Percentiles rank a stretch among this genome's conserved stretches.
These are phyloP conservation scores for Rhinophrynus dorsalis DNA, from an alignment of 2,797 vertebrate genomes.

Conservation along the genomic window DNA sequence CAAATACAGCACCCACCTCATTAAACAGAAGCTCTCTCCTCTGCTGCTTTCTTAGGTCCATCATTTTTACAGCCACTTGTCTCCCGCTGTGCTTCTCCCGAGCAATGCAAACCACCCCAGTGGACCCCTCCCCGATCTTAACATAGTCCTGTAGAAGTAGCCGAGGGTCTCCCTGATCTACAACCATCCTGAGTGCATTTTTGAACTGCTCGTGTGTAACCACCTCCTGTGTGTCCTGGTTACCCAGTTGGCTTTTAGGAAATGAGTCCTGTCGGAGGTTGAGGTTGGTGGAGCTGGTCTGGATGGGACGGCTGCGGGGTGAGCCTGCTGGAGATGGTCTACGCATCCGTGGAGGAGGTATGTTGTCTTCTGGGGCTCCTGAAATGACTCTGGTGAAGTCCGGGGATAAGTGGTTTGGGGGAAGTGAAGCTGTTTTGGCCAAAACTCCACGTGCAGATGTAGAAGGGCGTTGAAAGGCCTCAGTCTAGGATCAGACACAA, in stretches of 20 bases:
- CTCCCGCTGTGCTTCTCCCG: constrained; percentile 92
- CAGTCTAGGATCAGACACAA: constrained; percentile 53
- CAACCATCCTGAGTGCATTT: constrained; percentile 95
- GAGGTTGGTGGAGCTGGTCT: constrained; percentile 89
- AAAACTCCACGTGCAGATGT: constrained; percentile 60
- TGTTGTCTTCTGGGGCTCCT: constrained; percentile 62
- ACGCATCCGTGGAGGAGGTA: constrained; percentile 68
- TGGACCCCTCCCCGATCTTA: constrained; percentile 97
- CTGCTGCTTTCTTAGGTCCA: constrained; percentile 96
- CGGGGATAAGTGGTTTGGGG: constrained; percentile 58
- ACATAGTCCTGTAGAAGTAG: constrained; percentile 91
- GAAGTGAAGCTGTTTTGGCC: constrained; percentile 72
- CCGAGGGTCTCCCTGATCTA: constrained; percentile 94
- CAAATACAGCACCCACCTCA: constrained; percentile 68
- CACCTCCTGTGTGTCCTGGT: constrained; percentile 83
- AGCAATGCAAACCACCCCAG: constrained; percentile 94
- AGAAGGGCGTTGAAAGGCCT: constrained; percentile 56
- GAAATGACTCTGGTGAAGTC: constrained; percentile 61
- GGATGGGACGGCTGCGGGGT: constrained; percentile 85
- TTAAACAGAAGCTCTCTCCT: constrained; percentile 96
- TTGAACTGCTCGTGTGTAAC: constrained; percentile 98
- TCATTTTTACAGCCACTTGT: constrained; percentile 97
- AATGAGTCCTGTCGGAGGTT: constrained; percentile 76
- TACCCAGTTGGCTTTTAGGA: constrained; percentile 64
- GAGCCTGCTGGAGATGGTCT: constrained; percentile 90